Evolutionary conservation across 2,113 vertebrate genomes (phyloP).

Genomic region (Neoarius graeffei): DNA sequence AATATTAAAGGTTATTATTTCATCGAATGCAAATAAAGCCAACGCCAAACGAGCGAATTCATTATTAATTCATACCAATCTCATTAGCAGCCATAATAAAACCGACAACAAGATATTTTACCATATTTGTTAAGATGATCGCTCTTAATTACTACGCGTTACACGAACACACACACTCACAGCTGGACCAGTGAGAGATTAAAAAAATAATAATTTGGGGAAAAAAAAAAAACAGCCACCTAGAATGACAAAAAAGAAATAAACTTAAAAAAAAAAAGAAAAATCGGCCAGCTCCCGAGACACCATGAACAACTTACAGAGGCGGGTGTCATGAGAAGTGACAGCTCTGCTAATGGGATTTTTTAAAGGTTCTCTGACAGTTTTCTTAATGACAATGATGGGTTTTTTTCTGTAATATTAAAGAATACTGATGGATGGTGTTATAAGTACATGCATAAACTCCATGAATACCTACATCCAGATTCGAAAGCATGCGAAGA

Average conservation of each 20-base stretch:
- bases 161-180: neutral
- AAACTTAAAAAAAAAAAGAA: constrained; percentile 58
- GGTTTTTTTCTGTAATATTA: constrained; percentile 75
- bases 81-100: constrained; percentile 10
- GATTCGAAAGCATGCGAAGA: neutral
- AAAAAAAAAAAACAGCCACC: constrained; percentile 37
- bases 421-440: constrained; percentile 74
- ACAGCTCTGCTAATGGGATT: constrained; percentile 77
- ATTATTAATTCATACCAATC: constrained; percentile 71
- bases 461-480: constrained; percentile 22
- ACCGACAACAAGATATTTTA: neutral
- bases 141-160: constrained; percentile 5
- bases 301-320: constrained; percentile 66
- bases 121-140: constrained; percentile 27
- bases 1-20: constrained; percentile 28
- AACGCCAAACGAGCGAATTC: constrained; percentile 62
- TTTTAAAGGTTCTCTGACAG: constrained; percentile 71
- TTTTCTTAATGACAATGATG: constrained; percentile 77
- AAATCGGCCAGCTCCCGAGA: constrained; percentile 77
- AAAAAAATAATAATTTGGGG: neutral
- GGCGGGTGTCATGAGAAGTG: constrained; percentile 72
- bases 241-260: constrained; percentile 29
- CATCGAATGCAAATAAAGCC: constrained; percentile 5
- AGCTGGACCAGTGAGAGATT: constrained; percentile 37
- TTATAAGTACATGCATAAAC: constrained; percentile 70